These are phyloP conservation scores for Tragulus kanchil DNA, from an alignment of 2,113 vertebrate genomes.

Conservation along the genomic window DNA sequence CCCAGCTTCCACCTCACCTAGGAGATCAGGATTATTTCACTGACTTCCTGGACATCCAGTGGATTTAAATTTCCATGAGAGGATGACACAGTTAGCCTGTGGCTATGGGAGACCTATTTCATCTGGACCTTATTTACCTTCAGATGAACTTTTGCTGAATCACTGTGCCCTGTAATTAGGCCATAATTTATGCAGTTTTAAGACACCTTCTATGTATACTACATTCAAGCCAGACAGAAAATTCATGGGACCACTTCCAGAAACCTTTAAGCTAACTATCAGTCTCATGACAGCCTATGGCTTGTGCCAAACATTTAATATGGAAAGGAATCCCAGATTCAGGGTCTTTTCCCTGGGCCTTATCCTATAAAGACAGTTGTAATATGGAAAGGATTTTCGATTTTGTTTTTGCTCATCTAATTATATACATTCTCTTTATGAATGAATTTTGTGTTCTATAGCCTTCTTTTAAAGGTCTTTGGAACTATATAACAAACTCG, in stretches of 20 bases:
- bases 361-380: constrained; percentile 62
- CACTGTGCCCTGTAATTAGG: neutral
- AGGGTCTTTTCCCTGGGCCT: constrained; percentile 59
- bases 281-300: neutral
- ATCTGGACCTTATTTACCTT: neutral
- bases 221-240: constrained; percentile 4
- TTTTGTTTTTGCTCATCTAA: constrained; percentile 60
- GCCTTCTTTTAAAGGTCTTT: constrained; percentile 63
- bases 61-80: constrained; percentile 44
- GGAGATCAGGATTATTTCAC: neutral
- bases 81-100: constrained; percentile 41
- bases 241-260: constrained; percentile 52
- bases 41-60: constrained; percentile 9
- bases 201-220: constrained; percentile 18
- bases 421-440: constrained; percentile 59
- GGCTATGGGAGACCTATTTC: constrained; percentile 22
- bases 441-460: constrained; percentile 68
- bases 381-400: constrained; percentile 60
- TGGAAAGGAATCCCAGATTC: constrained; percentile 43
- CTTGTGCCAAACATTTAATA: constrained; percentile 76
- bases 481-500: constrained; percentile 64
- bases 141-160: constrained; percentile 32
- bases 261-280: neutral
- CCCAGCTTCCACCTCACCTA: neutral
- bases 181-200: constrained; percentile 48